Evolutionary conservation across 2,797 vertebrate genomes (phyloP).

Genomic region (Pitangus sulphuratus): DNA sequence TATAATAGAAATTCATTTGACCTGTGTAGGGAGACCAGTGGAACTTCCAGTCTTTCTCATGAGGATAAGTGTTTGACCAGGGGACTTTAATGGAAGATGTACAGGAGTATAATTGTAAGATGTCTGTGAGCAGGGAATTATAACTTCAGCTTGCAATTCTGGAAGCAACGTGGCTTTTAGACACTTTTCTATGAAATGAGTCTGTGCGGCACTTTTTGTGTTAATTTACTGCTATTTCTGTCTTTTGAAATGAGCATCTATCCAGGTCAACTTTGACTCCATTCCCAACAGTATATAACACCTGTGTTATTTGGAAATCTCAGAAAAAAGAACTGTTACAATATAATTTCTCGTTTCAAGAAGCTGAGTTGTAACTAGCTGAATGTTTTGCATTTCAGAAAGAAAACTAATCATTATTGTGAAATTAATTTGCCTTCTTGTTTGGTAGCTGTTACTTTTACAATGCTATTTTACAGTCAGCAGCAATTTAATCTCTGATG

Average conservation of each 20-base stretch:
- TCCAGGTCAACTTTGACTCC: background rate
- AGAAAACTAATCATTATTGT: background rate
- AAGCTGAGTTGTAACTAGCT: background rate
- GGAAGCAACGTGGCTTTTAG: background rate
- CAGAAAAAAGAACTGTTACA: background rate
- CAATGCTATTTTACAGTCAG: background rate
- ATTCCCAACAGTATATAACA: background rate
- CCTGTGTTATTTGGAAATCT: background rate
- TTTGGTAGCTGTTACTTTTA: background rate
- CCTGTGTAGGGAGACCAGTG: background rate
- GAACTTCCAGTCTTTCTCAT: background rate
- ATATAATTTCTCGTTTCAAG: background rate
- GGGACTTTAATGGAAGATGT: background rate
- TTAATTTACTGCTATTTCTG: background rate
- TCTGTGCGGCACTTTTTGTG: background rate
- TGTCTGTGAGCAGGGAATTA: background rate
- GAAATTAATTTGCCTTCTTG: background rate
- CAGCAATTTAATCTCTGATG: slow-evolving; percentile 17
- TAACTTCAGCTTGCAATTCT: background rate
- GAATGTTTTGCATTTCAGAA: background rate
- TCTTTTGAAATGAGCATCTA: background rate
- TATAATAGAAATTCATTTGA: background rate
- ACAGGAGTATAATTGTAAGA: background rate
- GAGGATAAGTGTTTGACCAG: background rate
- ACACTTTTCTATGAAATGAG: background rate